Conservation (phyloP, 2,113 vertebrate species). For the Haemorhous mexicanus region DNA sequence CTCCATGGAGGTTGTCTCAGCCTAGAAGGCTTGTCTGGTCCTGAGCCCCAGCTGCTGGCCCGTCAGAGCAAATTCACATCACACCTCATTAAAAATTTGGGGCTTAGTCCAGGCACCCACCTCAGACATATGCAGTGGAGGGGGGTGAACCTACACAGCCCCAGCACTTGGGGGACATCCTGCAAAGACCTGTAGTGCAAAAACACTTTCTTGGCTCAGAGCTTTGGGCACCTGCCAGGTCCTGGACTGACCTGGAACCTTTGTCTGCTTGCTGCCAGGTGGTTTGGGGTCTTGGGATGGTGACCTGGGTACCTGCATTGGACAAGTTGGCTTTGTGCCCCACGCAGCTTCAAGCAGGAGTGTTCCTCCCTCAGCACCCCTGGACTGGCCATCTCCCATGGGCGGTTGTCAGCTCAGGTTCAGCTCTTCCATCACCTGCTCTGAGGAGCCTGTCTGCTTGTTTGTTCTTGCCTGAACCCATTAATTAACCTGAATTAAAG, state of each 20-base stretch:
- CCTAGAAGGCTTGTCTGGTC: neutral
- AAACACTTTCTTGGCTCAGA: neutral
- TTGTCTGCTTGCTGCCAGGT: neutral
- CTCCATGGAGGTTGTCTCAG: neutral
- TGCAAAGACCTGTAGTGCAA: neutral
- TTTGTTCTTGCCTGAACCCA: constrained; percentile 19
- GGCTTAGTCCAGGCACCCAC: neutral
- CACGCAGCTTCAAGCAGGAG: neutral
- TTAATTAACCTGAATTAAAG: constrained; percentile 45
- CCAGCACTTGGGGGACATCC: neutral
- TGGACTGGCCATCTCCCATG: accelerated
- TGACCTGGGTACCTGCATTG: accelerated
- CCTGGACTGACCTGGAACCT: neutral
- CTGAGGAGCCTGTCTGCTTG: neutral
- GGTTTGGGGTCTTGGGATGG: neutral
- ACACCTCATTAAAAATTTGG: neutral
- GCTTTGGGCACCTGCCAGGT: neutral
- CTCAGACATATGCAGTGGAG: accelerated
- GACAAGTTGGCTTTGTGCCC: neutral
- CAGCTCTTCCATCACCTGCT: neutral
- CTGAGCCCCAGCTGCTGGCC: neutral
- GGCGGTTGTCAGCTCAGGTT: neutral
- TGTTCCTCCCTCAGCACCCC: neutral
- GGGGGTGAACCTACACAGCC: neutral
- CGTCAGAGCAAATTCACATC: neutral